These are phyloP conservation scores for Aphis craccivora DNA, from an alignment of 1,140 invertebrate species.

Conservation along the genomic window DNA sequence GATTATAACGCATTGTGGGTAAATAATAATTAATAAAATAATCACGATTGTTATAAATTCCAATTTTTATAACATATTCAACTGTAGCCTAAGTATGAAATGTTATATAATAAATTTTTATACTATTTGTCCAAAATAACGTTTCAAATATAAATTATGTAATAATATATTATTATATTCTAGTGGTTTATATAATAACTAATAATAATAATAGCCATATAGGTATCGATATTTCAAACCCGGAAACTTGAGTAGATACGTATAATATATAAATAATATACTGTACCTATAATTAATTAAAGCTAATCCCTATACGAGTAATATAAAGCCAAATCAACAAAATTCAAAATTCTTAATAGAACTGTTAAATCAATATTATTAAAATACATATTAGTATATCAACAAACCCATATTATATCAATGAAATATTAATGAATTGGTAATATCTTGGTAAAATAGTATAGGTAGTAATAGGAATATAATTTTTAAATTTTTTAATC, in stretches of 20 bases:
- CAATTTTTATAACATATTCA: neutral
- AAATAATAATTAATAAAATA: neutral
- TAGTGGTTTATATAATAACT: neutral
- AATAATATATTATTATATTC: neutral
- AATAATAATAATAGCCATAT: neutral
- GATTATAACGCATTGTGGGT: neutral
- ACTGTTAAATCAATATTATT: neutral
- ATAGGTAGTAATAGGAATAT: too few relatives aligned
- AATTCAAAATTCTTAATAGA: neutral
- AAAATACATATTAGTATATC: too few relatives aligned
- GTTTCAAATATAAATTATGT: neutral
- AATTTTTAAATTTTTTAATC: too few relatives aligned
- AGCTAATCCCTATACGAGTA: neutral
- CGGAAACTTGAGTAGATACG: neutral
- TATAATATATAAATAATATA: neutral
- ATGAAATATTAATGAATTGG: too few relatives aligned
- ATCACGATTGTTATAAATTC: neutral
- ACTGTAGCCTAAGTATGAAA: neutral
- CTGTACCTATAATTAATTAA: neutral
- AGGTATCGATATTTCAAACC: neutral
- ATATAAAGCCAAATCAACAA: neutral
- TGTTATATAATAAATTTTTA: too few relatives aligned
- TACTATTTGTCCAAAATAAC: neutral
- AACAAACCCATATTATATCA: too few relatives aligned
- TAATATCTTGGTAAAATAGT: too few relatives aligned